Evolutionary conservation across 2,113 vertebrate species (phyloP).

Genomic region (Thamnaconus septentrionalis): DNA sequence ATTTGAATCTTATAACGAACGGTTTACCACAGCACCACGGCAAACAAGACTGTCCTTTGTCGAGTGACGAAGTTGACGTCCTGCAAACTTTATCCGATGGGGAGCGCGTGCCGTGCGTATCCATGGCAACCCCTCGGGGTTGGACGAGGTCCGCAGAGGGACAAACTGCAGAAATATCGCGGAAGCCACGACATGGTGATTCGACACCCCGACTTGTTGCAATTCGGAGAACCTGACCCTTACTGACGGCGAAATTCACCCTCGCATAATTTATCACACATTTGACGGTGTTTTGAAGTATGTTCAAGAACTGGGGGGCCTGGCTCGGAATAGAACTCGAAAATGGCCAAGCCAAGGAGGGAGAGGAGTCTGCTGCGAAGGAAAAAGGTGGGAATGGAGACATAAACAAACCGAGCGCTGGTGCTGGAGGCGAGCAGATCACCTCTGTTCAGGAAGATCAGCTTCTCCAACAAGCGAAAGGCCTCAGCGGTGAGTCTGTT

Average conservation of each 20-base stretch:
- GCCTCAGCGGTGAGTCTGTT: conserved; percentile 38
- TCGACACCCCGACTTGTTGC: conserved; percentile 20
- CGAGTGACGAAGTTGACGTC: no score
- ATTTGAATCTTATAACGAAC: background rate
- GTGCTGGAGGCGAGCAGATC: background rate
- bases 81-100: background rate
- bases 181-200: conserved; percentile 25
- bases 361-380: conserved; percentile 2
- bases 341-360: conserved; percentile 17
- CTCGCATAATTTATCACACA: no score
- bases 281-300: conserved; percentile 2
- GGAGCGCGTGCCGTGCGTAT: conserved; percentile 18
- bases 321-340: conserved; percentile 46
- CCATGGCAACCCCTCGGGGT: conserved; percentile 31
- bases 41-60: no score
- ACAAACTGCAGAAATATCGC: conserved; percentile 25
- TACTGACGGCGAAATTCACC: background rate
- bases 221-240: background rate
- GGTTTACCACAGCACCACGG: no score
- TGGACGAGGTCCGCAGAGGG: background rate
- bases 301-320: conserved; percentile 47
- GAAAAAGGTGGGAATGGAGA: background rate
- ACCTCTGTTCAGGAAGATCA: background rate
- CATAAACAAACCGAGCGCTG: conserved; percentile 15
- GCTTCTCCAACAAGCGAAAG: conserved; percentile 3